Conservation (phyloP, 2,888 invertebrate genomes). For the Crematogaster levior region DNA sequence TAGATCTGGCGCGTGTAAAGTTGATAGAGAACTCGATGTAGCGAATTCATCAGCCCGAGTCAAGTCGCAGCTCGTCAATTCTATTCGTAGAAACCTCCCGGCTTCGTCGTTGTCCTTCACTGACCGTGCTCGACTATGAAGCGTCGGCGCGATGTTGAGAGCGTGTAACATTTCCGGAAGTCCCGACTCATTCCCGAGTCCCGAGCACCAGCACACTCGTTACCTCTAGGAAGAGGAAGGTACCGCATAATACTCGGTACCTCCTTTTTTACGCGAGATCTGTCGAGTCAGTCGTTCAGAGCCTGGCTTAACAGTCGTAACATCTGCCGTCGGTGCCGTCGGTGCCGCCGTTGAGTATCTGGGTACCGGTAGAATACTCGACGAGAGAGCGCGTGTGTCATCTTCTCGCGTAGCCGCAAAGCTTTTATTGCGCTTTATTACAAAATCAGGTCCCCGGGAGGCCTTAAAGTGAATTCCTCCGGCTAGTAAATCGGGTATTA, state of each 20-base stretch:
- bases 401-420: conserved; percentile 63
- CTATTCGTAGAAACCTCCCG: conserved; percentile 5
- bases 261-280: conserved; percentile 71
- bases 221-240: conserved; percentile 77
- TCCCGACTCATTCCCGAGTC: conserved; percentile 55
- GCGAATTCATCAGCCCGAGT: conserved; percentile 14
- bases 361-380: conserved; percentile 61
- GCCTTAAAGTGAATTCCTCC: conserved; percentile 72
- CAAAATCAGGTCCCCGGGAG: conserved; percentile 69
- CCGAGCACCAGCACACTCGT: conserved; percentile 66
- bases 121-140: conserved; percentile 27
- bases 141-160: conserved; percentile 26
- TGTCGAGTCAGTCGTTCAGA: conserved; percentile 80
- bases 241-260: conserved; percentile 66
- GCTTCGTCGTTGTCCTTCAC: conserved; percentile 15
- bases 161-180: conserved; percentile 61
- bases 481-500: conserved; percentile 56
- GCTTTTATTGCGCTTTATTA: conserved; percentile 78
- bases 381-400: conserved; percentile 67
- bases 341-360: conserved; percentile 67
- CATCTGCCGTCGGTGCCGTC: conserved; percentile 77
- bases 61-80: neutral
- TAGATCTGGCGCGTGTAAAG: conserved; percentile 11
- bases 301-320: conserved; percentile 74
- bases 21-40: conserved; percentile 27